Percentiles rank a stretch among this genome's conserved stretches.
These are phyloP conservation scores for Agrypnus murinus DNA, from an alignment of 2,888 invertebrate genomes.

Conservation along the genomic window DNA sequence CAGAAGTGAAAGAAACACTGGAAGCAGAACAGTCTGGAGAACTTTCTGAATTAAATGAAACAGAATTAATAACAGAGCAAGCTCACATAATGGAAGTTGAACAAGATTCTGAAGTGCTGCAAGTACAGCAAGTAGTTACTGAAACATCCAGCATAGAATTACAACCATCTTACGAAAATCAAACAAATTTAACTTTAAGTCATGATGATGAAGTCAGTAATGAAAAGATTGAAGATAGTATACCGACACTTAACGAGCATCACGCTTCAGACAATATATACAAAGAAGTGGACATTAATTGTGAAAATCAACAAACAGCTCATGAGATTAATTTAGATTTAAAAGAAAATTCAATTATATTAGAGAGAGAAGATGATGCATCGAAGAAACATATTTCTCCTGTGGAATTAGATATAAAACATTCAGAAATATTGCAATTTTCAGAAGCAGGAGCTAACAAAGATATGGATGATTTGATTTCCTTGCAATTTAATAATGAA, in stretches of 20 bases:
- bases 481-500: neutral
- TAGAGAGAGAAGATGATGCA: neutral
- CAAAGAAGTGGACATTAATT: neutral
- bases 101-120: neutral
- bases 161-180: neutral
- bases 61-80: too few relatives aligned
- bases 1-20: slow-evolving; percentile 8
- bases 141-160: slow-evolving; percentile 3
- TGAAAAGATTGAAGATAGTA: too few relatives aligned
- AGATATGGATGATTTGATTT: neutral
- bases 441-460: neutral
- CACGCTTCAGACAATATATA: too few relatives aligned
- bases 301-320: neutral
- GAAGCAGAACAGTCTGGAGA: slow-evolving; percentile 1
- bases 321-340: neutral
- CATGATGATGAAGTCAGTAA: too few relatives aligned
- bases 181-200: too few relatives aligned
- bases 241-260: too few relatives aligned
- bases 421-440: too few relatives aligned
- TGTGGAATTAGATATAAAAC: neutral
- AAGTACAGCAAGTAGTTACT: slow-evolving; percentile 1
- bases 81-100: too few relatives aligned
- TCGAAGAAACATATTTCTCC: neutral
- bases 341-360: neutral
- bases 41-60: slow-evolving; percentile 4